phyloP scores from a whole-genome alignment of 2,113 vertebrate species.

The Micromys minutus region DNA sequence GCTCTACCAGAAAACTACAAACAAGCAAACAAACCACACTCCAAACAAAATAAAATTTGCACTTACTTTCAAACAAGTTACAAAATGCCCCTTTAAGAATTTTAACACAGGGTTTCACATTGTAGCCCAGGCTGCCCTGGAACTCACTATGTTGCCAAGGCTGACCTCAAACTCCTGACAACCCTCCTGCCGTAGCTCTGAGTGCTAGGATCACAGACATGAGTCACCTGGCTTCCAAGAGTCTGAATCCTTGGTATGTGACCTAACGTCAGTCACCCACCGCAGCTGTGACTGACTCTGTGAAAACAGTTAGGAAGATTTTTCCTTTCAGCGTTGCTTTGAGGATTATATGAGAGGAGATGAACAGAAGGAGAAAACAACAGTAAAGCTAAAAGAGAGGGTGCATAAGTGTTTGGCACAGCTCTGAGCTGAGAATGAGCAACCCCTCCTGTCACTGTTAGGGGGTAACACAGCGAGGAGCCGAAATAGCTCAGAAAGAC shows the following conservation, averaged over 20 bases:
- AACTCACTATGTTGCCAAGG: background rate
- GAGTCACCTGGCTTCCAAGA: background rate
- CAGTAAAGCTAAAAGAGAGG: background rate
- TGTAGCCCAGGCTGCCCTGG: background rate
- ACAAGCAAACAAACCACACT: background rate
- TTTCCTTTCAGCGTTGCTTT: background rate
- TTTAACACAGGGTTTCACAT: background rate
- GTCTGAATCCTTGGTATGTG: background rate
- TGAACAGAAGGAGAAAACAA: background rate
- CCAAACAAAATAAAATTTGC: background rate
- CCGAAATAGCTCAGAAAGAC: background rate
- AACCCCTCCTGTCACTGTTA: background rate
- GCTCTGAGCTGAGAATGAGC: background rate
- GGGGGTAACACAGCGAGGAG: background rate
- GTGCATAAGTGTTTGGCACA: background rate
- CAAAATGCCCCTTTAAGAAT: background rate
- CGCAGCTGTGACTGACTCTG: background rate
- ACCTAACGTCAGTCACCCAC: background rate
- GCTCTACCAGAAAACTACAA: background rate
- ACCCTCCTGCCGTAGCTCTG: background rate
- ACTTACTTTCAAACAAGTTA: background rate
- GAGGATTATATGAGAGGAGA: background rate
- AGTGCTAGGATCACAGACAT: background rate
- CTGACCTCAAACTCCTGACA: background rate
- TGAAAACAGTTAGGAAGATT: background rate